Evolutionary conservation across 2,888 invertebrate genomes (phyloP), one percentile per base, ranked within the genome.

Genomic region (Thysanoteuthis rhombus): DNA sequence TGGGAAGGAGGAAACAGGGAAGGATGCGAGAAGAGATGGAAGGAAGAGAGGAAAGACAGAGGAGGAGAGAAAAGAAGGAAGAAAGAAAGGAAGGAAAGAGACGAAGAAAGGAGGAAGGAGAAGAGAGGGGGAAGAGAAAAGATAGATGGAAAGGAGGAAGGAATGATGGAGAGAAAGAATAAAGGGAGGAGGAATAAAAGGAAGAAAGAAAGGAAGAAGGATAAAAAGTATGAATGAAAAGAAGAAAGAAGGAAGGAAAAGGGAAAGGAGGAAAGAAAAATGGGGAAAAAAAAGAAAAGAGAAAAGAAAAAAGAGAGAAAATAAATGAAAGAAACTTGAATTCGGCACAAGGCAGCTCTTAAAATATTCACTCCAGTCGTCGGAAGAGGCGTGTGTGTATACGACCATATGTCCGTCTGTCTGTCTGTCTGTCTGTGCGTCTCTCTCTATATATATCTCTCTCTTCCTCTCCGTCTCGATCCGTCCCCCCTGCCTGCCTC

Each of bases 161-260:
- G 12, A 38, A 28, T 19, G 1, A 0, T 5, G 36, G 22, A 25
- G 12, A 32, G 32, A n/a, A n/a, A n/a, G n/a, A n/a, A n/a, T 32
- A 25, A 1, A 25, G 89, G 22, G 25, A 36, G 89, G 36, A 36
- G 22, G 25, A 1, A 10, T 19, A 36, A 89, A 0, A 5, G 1
- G 8, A 10, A 10, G 22, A 25, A 10, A 36, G 22, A 5, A 22
- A 1, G 36, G 25, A 0, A 0, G 0, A 10, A 10, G 25, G 0
- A 10, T 5, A 10, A 10, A 10, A 10, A 10, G 36, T 0, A 10
- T 5, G 0, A 10, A 36, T n/a, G 0, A 1, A 1, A 36, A 36
- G 22, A 25, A 10, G 5, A 5, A 10, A 10, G 2, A 32, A 90
- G 22, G 2, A 2, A 90, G 36, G 36, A 12, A n/a, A 3, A 38